A percentile compares a stretch with the other conserved stretches of the same genome.
phyloP scores from a whole-genome alignment of 1,140 invertebrate species.

The Delia radicum region DNA sequence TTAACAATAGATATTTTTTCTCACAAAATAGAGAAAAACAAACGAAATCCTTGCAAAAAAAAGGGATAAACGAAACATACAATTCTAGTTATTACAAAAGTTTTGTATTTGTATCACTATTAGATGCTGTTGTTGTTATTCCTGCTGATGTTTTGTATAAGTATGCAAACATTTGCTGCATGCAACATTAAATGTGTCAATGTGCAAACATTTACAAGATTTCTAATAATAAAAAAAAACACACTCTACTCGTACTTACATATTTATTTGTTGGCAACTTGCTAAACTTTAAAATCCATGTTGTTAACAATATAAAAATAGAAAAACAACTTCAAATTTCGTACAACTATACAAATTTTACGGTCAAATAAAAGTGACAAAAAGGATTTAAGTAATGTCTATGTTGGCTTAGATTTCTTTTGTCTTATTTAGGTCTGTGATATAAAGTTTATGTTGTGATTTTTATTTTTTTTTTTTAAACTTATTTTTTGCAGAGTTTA shows the following conservation, averaged over 20 bases:
- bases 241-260: not conserved
- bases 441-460: no score
- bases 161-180: not conserved
- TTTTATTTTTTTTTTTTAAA: no score
- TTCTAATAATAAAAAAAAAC: not conserved
- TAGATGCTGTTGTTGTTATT: not conserved
- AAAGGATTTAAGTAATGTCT: not conserved
- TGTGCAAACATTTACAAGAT: conserved; percentile 13
- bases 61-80: not conserved
- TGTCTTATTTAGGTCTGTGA: not conserved
- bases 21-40: not conserved
- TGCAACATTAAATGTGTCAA: conserved; percentile 23
- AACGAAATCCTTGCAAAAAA: not conserved
- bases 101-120: not conserved
- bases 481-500: no score
- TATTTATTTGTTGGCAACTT: not conserved
- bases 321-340: not conserved
- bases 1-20: not conserved
- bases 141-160: not conserved
- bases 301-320: not conserved
- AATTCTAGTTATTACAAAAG: not conserved
- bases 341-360: not conserved
- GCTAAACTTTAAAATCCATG: not conserved
- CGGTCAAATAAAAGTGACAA: not conserved
- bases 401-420: not conserved